Evolutionary conservation across 92 coral and sea anemone species (phyloP).

Genomic region (Palythoa grandiflora): DNA sequence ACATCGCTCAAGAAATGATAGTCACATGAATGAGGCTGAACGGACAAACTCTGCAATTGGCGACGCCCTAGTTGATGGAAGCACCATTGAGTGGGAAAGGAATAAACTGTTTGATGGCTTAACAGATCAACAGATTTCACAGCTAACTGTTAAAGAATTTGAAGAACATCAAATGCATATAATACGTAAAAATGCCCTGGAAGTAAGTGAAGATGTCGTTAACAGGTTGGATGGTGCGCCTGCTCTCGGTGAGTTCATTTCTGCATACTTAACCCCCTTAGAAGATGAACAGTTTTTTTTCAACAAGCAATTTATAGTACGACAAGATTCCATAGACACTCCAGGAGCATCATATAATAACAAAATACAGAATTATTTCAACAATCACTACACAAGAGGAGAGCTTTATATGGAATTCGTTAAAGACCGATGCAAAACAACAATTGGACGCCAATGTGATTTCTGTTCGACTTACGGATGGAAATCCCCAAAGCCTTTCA

Average conservation of each 20-base stretch:
- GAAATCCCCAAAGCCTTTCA: conserved; percentile 38
- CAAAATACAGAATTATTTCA: conserved; percentile 54
- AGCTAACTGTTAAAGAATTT: background rate
- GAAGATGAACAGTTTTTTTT: conserved; percentile 11
- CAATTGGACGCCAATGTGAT: conserved; percentile 19
- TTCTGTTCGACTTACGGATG: conserved; percentile 38
- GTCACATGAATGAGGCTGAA: background rate
- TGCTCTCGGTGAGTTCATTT: background rate
- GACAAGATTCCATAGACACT: background rate
- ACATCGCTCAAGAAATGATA: background rate
- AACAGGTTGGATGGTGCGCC: background rate
- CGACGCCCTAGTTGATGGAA: background rate
- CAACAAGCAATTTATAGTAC: background rate
- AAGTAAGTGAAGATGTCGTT: background rate
- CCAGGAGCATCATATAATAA: conserved; percentile 58
- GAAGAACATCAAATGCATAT: conserved; percentile 50
- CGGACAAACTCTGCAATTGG: background rate
- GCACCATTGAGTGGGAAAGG: background rate
- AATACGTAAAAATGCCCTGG: conserved; percentile 5
- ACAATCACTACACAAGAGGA: conserved; percentile 61
- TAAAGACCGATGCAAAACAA: conserved; percentile 40
- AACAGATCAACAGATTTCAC: background rate
- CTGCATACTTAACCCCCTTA: background rate
- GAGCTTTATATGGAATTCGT: conserved; percentile 70
- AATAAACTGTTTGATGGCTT: background rate